A percentile compares a stretch with the other conserved stretches of the same genome.
phyloP scores from a whole-genome alignment of 1,140 invertebrate genomes.

The Adelges cooleyi region DNA sequence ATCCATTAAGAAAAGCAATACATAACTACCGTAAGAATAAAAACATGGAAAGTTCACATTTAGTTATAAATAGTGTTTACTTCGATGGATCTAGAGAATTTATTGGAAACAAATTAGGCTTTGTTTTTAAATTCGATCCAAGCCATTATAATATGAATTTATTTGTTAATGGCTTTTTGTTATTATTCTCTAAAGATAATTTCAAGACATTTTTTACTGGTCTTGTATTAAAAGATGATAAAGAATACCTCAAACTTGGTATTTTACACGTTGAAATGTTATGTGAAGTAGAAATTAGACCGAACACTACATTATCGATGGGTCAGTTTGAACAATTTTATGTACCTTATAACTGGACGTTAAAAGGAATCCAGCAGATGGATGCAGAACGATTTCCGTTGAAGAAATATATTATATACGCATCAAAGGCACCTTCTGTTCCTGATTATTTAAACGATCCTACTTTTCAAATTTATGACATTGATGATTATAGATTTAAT shows the following conservation, averaged over 20 bases:
- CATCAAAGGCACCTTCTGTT: slow-evolving; percentile 30
- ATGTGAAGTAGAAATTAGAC: slow-evolving; percentile 36
- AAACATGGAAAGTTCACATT: not conserved
- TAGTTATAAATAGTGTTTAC: not conserved
- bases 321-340: slow-evolving; percentile 54
- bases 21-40: slow-evolving; percentile 10
- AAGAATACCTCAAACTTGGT: slow-evolving; percentile 29
- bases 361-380: slow-evolving; percentile 48
- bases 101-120: slow-evolving; percentile 18
- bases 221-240: slow-evolving; percentile 38
- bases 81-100: slow-evolving; percentile 22
- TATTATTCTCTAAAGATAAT: slow-evolving; percentile 20
- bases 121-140: slow-evolving; percentile 7
- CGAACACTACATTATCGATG: slow-evolving; percentile 43
- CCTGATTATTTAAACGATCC: slow-evolving; percentile 13
- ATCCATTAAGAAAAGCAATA: slow-evolving; percentile 32
- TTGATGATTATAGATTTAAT: slow-evolving; percentile 23
- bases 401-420: slow-evolving; percentile 48
- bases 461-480: slow-evolving; percentile 5
- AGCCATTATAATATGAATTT: not conserved
- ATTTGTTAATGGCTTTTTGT: slow-evolving; percentile 9
- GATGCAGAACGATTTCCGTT: slow-evolving; percentile 46
- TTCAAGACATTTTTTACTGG: slow-evolving; percentile 38
- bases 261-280: slow-evolving; percentile 19
- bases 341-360: slow-evolving; percentile 52